Conservation (phyloP, 1,140 invertebrate genomes). For the Apocrypta bakeri region DNA sequence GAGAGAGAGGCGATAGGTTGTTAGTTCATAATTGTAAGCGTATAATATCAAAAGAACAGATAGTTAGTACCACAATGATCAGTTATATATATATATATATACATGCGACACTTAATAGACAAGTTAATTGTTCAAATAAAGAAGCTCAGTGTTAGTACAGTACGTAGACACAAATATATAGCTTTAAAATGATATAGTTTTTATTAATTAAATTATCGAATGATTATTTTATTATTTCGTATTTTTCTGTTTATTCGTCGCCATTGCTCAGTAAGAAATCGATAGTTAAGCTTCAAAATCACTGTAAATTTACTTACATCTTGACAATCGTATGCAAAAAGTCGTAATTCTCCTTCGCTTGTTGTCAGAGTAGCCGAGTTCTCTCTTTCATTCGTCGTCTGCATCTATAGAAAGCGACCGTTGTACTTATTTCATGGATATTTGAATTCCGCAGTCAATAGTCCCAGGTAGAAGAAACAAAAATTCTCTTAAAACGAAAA, state of each 20-base stretch:
- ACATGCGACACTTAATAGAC: conserved; percentile 71
- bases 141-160: conserved; percentile 35
- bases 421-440: background rate
- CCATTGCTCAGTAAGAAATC: background rate
- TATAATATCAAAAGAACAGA: conserved; percentile 43
- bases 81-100: conserved; percentile 63
- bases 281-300: background rate
- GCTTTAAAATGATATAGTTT: background rate
- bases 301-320: conserved; percentile 66
- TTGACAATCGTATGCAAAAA: conserved; percentile 72
- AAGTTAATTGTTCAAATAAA: conserved; percentile 6
- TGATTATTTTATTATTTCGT: background rate
- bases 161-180: conserved; percentile 5
- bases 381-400: conserved; percentile 72
- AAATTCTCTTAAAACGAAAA: background rate
- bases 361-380: conserved; percentile 72
- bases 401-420: conserved; percentile 61
- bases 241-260: background rate
- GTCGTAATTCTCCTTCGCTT: conserved; percentile 71
- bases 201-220: no score
- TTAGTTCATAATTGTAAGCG: conserved; percentile 54
- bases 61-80: conserved; percentile 55
- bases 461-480: no score
- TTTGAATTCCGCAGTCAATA: no score
- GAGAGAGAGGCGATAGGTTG: background rate